Percentiles rank a stretch among this genome's conserved stretches.
phyloP scores from a whole-genome alignment of 2,888 invertebrate species.

The Ectemnius cavifrons region DNA sequence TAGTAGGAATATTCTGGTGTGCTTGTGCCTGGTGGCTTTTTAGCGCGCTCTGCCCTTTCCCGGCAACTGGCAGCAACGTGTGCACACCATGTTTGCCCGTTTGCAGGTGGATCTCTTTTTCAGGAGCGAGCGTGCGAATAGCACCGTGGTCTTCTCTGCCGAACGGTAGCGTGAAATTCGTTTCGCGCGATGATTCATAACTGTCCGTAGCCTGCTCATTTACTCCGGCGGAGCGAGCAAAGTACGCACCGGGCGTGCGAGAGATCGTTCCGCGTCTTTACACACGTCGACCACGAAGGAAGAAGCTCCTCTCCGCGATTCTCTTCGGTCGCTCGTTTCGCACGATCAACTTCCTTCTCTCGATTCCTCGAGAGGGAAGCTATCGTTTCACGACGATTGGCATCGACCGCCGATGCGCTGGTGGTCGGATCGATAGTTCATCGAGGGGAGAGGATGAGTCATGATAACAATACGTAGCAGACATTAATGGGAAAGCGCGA shows the following conservation, averaged over 20 bases:
- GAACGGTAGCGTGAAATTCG: slow-evolving; percentile 48
- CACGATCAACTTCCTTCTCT: too few relatives aligned
- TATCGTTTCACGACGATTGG: too few relatives aligned
- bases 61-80: slow-evolving; percentile 7
- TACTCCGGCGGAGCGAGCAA: slow-evolving; percentile 35
- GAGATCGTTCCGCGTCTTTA: slow-evolving; percentile 34
- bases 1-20: too few relatives aligned
- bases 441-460: too few relatives aligned
- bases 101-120: slow-evolving; percentile 25
- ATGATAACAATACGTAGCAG: too few relatives aligned
- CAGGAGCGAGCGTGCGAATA: background rate
- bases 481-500: too few relatives aligned
- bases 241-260: slow-evolving; percentile 32
- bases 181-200: slow-evolving; percentile 56
- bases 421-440: too few relatives aligned
- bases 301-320: too few relatives aligned
- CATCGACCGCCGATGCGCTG: too few relatives aligned
- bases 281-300: slow-evolving; percentile 28
- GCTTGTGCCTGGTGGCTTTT: background rate
- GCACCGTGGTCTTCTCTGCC: slow-evolving; percentile 17
- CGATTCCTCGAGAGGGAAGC: too few relatives aligned
- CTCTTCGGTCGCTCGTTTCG: too few relatives aligned
- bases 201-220: slow-evolving; percentile 41
- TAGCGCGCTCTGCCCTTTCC: background rate
- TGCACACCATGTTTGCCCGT: slow-evolving; percentile 15